Evolutionary conservation across 2,888 invertebrate genomes (phyloP), one percentile per base, ranked within the genome.

Genomic region (Timema podura): DNA sequence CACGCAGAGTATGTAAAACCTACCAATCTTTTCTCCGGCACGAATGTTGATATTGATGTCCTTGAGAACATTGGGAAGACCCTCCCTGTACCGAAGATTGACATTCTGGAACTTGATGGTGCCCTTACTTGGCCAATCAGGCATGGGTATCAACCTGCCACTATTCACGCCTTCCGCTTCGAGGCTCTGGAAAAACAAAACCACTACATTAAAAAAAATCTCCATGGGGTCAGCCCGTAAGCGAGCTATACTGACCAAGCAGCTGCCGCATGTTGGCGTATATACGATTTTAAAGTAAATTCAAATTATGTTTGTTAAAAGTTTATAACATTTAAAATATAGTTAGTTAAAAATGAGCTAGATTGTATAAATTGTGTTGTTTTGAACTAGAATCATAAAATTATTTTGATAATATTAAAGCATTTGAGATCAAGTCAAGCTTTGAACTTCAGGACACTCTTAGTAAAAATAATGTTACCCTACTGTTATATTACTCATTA

Each of bases 81-180:
- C 86, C 0, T 86, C 84, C 73, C 89, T 89, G 78, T 93, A 91
- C 65, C 87, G 85, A 69, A 93, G 81, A 70, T 86, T 87, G 64
- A 92, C 89, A 75, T 89, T 86, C 74, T 89, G 85, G 77, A 92
- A 92, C 75, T 85, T 84, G 67, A 93, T 89, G 78, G 88, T 87
- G 5, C 93, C 93, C 69, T 85, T 85, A 71, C 85, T 84, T 70
- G 92, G 91, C 93, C 91, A 91, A 15, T 81, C 49, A 79, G 16
- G 76, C 71, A 0, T 79, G 76, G 15, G 81, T 76, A 13, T 64
- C 79, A 11, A 81, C 78, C 5, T 64, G 9, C 44, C 48, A 5
- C 64, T 49, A 5, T 8, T 10, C 10, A 77, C 81, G 87, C 87
- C 74, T 59, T 79, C 77, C 49, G 65, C 65, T 68, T 71, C 30